These are phyloP conservation scores for Ascaphus truei DNA, from an alignment of 2,113 vertebrate species.

Conservation along the genomic window DNA sequence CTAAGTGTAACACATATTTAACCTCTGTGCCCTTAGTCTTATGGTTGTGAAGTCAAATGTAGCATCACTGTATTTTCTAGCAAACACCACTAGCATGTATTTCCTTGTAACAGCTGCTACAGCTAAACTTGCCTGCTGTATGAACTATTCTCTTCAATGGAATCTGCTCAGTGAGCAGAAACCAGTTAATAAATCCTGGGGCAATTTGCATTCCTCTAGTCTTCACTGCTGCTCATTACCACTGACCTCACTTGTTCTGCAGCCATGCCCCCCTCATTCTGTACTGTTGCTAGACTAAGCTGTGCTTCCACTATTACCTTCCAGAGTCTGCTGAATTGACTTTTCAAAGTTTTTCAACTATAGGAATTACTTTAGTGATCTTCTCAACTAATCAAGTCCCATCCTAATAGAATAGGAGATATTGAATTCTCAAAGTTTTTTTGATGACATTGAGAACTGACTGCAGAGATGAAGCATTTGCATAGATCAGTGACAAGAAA, in stretches of 20 bases:
- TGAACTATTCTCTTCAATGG: slow-evolving; percentile 64
- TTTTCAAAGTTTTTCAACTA: background rate
- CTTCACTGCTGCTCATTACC: slow-evolving; percentile 51
- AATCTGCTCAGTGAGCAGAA: slow-evolving; percentile 69
- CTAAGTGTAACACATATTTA: background rate
- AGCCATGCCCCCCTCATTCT: slow-evolving; percentile 40
- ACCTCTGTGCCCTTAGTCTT: background rate
- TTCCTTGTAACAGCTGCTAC: slow-evolving; percentile 56
- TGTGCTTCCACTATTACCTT: slow-evolving; percentile 45
- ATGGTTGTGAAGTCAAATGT: background rate
- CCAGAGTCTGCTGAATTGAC: slow-evolving; percentile 1
- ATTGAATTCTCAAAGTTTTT: slow-evolving; percentile 11
- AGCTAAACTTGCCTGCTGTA: slow-evolving; percentile 57
- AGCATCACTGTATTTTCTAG: background rate
- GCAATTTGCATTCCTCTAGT: slow-evolving; percentile 64
- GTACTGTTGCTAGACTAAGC: slow-evolving; percentile 35
- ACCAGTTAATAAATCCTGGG: slow-evolving; percentile 61
- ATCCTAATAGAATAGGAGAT: too few species aligned
- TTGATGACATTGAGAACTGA: slow-evolving; percentile 7
- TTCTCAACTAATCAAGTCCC: background rate
- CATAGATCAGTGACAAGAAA: too few species aligned
- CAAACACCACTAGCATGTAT: background rate
- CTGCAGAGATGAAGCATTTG: too few species aligned
- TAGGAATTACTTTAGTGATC: slow-evolving; percentile 6
- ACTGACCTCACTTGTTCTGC: slow-evolving; percentile 54